phyloP scores from a whole-genome alignment of 2,797 vertebrate genomes.

The Falco concolor region DNA sequence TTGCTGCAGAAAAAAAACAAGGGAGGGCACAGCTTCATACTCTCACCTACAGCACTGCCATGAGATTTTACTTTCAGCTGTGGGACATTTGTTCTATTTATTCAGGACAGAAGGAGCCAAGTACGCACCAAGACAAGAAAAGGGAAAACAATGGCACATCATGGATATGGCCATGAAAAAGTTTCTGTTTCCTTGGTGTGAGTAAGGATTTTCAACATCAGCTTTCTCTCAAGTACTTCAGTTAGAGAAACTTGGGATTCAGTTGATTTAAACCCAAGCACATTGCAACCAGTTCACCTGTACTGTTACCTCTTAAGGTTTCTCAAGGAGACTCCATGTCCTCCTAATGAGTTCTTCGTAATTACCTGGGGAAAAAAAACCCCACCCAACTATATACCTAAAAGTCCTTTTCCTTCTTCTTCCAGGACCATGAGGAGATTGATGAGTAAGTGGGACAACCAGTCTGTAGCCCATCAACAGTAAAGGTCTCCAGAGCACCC shows the following conservation, averaged over 20 bases:
- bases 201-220: not conserved
- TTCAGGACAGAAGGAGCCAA: not conserved
- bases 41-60: not conserved
- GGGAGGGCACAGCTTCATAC: not conserved
- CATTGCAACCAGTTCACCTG: not conserved
- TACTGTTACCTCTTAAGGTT: not conserved
- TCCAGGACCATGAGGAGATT: not conserved
- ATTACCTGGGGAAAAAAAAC: not conserved
- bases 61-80: not conserved
- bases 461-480: not conserved
- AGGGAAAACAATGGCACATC: not conserved
- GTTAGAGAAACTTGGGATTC: not conserved
- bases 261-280: not conserved
- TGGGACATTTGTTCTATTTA: not conserved
- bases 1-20: not conserved
- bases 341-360: not conserved
- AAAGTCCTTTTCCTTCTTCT: not conserved
- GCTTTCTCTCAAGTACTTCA: not conserved
- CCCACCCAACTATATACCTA: not conserved
- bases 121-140: not conserved
- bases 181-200: not conserved
- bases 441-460: not conserved
- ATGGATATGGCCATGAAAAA: not conserved
- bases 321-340: not conserved
- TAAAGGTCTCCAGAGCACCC: not conserved